Evolutionary conservation across 2,113 vertebrate genomes (phyloP).

Genomic region (Butorides virescens): DNA sequence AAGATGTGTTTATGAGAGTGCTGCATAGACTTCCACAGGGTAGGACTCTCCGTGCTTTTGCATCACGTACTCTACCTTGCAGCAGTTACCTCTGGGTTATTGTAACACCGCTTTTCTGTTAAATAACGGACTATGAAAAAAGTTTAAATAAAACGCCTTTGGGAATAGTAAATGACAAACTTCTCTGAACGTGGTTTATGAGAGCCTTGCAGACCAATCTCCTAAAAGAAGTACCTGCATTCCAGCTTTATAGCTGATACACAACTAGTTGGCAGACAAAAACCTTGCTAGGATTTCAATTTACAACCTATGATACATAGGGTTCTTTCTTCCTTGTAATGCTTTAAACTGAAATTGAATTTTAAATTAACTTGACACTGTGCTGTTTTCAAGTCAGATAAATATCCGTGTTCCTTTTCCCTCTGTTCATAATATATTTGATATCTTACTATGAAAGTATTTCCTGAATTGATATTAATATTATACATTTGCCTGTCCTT

Average conservation of each 20-base stretch:
- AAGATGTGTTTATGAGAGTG: background rate
- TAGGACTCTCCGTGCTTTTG: background rate
- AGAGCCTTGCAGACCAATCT: background rate
- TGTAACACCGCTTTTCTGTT: background rate
- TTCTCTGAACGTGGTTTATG: background rate
- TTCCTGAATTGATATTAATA: conserved; percentile 20
- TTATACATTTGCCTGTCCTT: background rate
- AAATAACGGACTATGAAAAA: background rate
- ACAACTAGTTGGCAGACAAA: conserved; percentile 13
- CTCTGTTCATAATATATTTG: background rate
- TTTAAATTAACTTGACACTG: conserved; percentile 64
- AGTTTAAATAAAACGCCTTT: conserved; percentile 9
- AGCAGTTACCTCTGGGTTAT: background rate
- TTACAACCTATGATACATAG: conserved; percentile 7
- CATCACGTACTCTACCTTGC: background rate
- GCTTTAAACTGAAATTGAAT: conserved; percentile 62
- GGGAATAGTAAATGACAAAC: conserved; percentile 17
- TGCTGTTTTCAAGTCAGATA: conserved; percentile 54
- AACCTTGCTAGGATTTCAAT: conserved; percentile 45
- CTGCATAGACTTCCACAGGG: background rate
- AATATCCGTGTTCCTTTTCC: conserved; percentile 6
- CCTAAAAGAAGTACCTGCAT: conserved; percentile 3
- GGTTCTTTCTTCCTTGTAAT: conserved; percentile 26
- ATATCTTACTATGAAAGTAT: conserved; percentile 17
- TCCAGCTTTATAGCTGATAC: conserved; percentile 20